Percentiles rank a stretch among this genome's conserved stretches.
Conservation (phyloP, 2,797 vertebrate species). For the Rallus crepitans region DNA sequence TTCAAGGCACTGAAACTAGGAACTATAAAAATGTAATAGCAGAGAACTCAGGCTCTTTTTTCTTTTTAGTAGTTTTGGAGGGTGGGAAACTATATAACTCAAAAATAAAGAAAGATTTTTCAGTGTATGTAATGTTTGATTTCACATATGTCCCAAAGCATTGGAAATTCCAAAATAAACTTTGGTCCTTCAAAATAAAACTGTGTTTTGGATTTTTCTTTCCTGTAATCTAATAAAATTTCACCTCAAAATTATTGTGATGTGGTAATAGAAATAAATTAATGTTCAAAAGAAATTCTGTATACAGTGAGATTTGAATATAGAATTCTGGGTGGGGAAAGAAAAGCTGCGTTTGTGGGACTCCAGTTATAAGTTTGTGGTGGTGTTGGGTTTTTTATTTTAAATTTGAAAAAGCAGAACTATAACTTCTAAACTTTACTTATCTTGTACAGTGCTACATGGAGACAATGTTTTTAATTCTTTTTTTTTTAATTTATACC, state of each 20-base stretch:
- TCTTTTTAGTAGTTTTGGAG: not conserved
- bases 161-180: not conserved
- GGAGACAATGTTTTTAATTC: not conserved
- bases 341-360: accelerated
- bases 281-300: not conserved
- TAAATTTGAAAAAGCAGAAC: not conserved
- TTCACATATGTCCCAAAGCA: not conserved
- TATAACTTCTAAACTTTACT: not conserved
- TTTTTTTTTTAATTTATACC: not conserved
- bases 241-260: not conserved
- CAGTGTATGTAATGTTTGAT: not conserved
- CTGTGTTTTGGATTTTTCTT: not conserved
- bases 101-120: not conserved
- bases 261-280: not conserved
- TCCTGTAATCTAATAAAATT: not conserved
- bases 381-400: accelerated
- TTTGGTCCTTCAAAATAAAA: not conserved
- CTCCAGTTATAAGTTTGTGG: not conserved
- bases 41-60: not conserved
- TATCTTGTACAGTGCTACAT: not conserved
- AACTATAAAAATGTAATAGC: accelerated
- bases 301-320: not conserved
- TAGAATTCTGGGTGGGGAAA: not conserved
- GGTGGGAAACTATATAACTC: not conserved
- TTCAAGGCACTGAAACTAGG: not conserved